Conservation (phyloP, 2,797 vertebrate genomes). For the Chelon labrosus region DNA sequence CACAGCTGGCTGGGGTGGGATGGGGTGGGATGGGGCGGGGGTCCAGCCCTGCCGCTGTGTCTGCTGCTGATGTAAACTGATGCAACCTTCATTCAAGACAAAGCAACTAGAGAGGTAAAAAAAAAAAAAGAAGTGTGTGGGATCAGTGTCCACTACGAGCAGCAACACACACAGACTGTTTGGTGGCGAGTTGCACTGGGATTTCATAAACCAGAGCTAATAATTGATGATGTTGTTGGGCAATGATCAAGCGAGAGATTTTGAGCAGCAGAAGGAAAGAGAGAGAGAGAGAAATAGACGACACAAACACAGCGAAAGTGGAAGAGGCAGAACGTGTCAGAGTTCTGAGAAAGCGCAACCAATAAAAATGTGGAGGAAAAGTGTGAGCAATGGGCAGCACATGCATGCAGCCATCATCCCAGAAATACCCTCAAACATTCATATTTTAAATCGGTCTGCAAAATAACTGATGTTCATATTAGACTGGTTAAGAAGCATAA, state of each 20-base stretch:
- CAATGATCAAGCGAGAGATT: slow-evolving; percentile 54
- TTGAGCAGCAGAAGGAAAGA: not conserved
- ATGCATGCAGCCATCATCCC: slow-evolving; percentile 6
- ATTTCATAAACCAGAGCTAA: slow-evolving; percentile 73
- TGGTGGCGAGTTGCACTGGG: slow-evolving; percentile 62
- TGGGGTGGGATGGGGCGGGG: not conserved
- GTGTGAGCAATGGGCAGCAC: slow-evolving; percentile 1
- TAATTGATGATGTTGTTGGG: slow-evolving; percentile 71
- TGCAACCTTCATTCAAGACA: slow-evolving; percentile 79
- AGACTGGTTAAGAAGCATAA: slow-evolving; percentile 5
- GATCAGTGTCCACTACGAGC: slow-evolving; percentile 70
- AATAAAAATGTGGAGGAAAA: slow-evolving; percentile 10
- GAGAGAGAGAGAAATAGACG: not conserved
- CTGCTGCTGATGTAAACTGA: slow-evolving; percentile 81
- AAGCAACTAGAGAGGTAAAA: slow-evolving; percentile 59
- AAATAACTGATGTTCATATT: not conserved
- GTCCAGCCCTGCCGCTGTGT: slow-evolving; percentile 66
- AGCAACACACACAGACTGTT: slow-evolving; percentile 40
- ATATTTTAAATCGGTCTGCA: not conserved
- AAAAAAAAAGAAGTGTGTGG: slow-evolving; percentile 3
- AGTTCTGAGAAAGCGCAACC: slow-evolving; percentile 12
- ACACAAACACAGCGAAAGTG: slow-evolving; percentile 28
- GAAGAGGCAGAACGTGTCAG: slow-evolving; percentile 32
- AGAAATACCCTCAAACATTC: not conserved
- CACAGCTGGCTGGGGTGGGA: slow-evolving; percentile 34